Conservation (phyloP, 92 coral and sea anemone genomes). For the Actinernus sp. region DNA sequence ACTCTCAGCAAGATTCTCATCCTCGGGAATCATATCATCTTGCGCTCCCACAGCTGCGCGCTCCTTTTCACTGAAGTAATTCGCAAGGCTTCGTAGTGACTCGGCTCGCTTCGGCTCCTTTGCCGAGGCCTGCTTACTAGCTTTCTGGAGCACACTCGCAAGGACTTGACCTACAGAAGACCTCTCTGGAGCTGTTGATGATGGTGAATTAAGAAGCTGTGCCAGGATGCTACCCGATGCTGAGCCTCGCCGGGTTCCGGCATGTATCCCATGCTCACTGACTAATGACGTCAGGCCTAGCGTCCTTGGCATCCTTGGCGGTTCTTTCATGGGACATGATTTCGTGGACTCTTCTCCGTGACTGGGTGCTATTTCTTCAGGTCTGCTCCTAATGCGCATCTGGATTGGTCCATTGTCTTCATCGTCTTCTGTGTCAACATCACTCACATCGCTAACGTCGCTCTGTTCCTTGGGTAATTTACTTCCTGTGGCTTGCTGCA, state of each 20-base stretch:
- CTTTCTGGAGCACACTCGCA: constrained; percentile 80
- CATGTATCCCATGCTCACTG: constrained; percentile 47
- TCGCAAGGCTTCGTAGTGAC: constrained; percentile 77
- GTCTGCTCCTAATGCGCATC: constrained; percentile 33
- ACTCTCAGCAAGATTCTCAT: too few species aligned
- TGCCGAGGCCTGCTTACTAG: constrained; percentile 75
- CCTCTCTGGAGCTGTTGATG: constrained; percentile 61
- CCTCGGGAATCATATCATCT: constrained; percentile 26
- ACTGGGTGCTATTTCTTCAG: neutral
- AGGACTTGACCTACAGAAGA: constrained; percentile 87
- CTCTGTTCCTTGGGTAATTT: constrained; percentile 26
- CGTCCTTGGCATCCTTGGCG: constrained; percentile 57
- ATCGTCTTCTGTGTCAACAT: constrained; percentile 51
- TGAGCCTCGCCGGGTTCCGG: constrained; percentile 40
- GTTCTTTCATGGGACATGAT: constrained; percentile 19
- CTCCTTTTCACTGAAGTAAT: constrained; percentile 88
- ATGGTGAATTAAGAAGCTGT: constrained; percentile 76
- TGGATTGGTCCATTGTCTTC: constrained; percentile 72
- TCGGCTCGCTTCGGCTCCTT: constrained; percentile 80
- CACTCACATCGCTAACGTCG: too few species aligned
- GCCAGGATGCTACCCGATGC: constrained; percentile 72
- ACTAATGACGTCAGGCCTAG: constrained; percentile 64
- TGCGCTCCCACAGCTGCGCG: constrained; percentile 35
- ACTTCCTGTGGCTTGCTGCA: constrained; percentile 19
- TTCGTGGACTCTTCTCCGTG: neutral